A percentile compares a stretch with the other conserved stretches of the same genome.
phyloP scores from a whole-genome alignment of 2,888 invertebrate species.

The Gasteruption jaculator region DNA sequence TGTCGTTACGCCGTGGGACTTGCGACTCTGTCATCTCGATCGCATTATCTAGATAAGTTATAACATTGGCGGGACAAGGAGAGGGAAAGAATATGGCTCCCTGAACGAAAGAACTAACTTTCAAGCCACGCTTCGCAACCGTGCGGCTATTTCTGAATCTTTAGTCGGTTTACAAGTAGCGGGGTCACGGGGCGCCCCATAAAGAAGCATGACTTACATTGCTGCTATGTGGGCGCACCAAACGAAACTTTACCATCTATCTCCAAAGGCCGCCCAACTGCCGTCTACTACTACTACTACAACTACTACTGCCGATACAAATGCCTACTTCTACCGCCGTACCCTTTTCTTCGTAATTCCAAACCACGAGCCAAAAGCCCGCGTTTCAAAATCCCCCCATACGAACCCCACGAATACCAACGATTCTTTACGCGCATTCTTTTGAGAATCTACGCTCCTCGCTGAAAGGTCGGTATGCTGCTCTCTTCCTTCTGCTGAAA shows the following conservation, averaged over 20 bases:
- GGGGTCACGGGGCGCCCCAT: conserved; percentile 46
- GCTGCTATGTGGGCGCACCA: conserved; percentile 42
- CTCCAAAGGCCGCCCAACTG: conserved; percentile 28
- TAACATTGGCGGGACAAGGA: conserved; percentile 20
- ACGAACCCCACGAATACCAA: too few species aligned
- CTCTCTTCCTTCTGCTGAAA: neutral
- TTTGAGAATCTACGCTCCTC: conserved; percentile 26
- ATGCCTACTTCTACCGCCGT: too few species aligned
- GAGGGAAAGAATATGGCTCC: too few species aligned
- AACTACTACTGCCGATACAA: too few species aligned
- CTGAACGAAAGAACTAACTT: too few species aligned
- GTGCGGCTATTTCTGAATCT: conserved; percentile 47
- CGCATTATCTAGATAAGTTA: conserved; percentile 34
- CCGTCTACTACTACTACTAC: conserved; percentile 14
- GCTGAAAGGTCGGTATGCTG: conserved; percentile 31
- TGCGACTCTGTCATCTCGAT: conserved; percentile 29
- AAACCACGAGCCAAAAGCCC: too few species aligned
- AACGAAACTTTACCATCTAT: conserved; percentile 42
- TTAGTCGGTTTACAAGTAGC: conserved; percentile 50
- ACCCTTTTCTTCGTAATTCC: too few species aligned
- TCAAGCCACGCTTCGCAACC: too few species aligned
- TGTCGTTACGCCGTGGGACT: conserved; percentile 9
- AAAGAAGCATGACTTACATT: conserved; percentile 49
- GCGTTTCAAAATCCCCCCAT: too few species aligned
- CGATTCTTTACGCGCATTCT: conserved; percentile 31